These are phyloP conservation scores for Channa maculata DNA, from an alignment of 2,113 vertebrate genomes.

Conservation along the genomic window DNA sequence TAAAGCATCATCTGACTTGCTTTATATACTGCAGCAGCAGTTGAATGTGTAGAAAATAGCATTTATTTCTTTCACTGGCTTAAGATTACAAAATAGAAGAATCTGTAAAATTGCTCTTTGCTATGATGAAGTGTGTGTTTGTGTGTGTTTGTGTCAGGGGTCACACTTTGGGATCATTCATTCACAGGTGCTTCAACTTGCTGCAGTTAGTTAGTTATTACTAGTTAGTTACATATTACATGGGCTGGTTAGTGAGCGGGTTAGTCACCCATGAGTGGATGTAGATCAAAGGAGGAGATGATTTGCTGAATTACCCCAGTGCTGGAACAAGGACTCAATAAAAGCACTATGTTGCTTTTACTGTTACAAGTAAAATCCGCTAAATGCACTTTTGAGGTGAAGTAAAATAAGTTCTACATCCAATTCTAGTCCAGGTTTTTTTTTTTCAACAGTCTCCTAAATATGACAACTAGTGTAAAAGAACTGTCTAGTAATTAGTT, in stretches of 20 bases:
- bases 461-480: too few species aligned
- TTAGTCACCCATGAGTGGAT: constrained; percentile 3
- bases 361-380: not conserved
- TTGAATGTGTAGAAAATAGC: not conserved
- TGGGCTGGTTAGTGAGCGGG: constrained; percentile 25
- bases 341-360: too few species aligned
- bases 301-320: not conserved
- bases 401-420: too few species aligned
- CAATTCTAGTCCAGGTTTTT: too few species aligned
- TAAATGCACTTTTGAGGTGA: not conserved
- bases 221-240: constrained; percentile 65
- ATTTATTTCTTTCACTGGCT: not conserved
- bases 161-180: constrained; percentile 32
- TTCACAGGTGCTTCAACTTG: constrained; percentile 20
- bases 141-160: constrained; percentile 4
- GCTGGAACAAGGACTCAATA: not conserved
- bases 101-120: too few species aligned
- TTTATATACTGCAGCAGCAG: not conserved
- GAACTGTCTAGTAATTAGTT: too few species aligned
- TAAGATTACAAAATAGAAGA: too few species aligned
- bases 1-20: constrained; percentile 17
- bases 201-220: constrained; percentile 35
- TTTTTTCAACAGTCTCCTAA: too few species aligned
- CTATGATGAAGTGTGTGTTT: not conserved
- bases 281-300: constrained; percentile 24